Evolutionary conservation across 2,797 vertebrate genomes (phyloP).

Genomic region (Propithecus perrieri): DNA sequence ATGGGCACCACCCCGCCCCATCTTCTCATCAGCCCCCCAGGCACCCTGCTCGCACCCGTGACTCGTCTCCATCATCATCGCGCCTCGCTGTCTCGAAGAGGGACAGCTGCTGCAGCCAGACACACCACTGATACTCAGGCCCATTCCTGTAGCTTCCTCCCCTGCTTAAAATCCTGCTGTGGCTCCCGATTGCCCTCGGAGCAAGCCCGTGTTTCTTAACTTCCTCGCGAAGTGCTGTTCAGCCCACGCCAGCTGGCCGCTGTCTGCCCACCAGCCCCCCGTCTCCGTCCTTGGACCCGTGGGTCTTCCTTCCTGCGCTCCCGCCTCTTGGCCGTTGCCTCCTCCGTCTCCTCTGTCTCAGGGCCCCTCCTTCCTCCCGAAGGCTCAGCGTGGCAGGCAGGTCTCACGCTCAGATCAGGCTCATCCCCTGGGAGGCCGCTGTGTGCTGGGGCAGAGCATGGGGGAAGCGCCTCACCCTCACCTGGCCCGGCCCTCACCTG

Average conservation of each 20-base stretch:
- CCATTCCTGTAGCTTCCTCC: rapidly evolving
- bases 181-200: not conserved
- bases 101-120: rapidly evolving
- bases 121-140: rapidly evolving
- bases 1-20: not conserved
- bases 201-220: rapidly evolving
- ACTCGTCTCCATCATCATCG: not conserved
- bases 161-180: rapidly evolving
- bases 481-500: rapidly evolving
- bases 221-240: rapidly evolving
- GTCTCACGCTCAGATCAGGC: not conserved
- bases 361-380: rapidly evolving
- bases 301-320: rapidly evolving
- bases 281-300: rapidly evolving
- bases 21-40: not conserved
- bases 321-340: not conserved
- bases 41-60: not conserved
- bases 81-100: too few relatives aligned
- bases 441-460: not conserved
- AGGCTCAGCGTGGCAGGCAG: not conserved
- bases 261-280: rapidly evolving
- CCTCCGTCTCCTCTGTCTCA: rapidly evolving
- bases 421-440: not conserved
- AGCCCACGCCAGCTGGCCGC: rapidly evolving
- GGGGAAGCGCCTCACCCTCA: not conserved